Base-by-base conservation (phyloP, 64 coral and sea anemone species). In the Anthopleura sola region DNA sequence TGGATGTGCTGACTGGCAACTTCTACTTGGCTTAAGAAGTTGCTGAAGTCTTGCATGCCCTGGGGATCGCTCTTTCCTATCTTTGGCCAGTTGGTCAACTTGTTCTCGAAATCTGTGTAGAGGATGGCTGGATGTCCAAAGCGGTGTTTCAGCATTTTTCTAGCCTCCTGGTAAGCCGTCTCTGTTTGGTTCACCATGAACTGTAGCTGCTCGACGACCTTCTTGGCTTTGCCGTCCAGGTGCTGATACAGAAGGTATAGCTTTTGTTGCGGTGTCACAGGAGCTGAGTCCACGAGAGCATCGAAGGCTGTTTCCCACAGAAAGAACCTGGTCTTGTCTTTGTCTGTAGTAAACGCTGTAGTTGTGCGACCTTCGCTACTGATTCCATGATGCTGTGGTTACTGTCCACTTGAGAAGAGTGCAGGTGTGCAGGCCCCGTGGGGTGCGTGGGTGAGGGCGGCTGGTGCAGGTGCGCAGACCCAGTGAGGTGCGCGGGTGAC, bases 141-240 rank as follows among this genome's bases (percentile, higher is more conserved):
- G 26, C 93, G 85, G 24, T 91, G 44, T 49, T 88, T 95, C 6
- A 91, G 62, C 26, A 84, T 90, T 49, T 84, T 91, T 55, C 82
- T 57, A 19, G 93, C 88, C 55, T 91, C 78, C 24, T 48, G 37
- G 80, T 94, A 94, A 21, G 92, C 92, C 23, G 37, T 60, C 7
- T 86, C 92, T 20, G 92, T 87, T 15, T 90, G n/a, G 16, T 84
- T 47, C 20, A 84, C 78, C 87, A 94, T 86, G 57, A 75, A 94
- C 84, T 90, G 88, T 36, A 94, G 80, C 55, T 94, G 92, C 75
- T 94, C 88, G 21, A 94, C 88, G 55, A 87, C 88, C 36, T 78
- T 89, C 68, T 94, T 94, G 36, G 84, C 92, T 40, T 83, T 94
- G 31, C 88, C 84, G 58, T 62, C 82, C 53, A 93, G 86, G 60